These are phyloP conservation scores for Heliconius hortense DNA, from an alignment of 2,888 invertebrate genomes.

Conservation along the genomic window DNA sequence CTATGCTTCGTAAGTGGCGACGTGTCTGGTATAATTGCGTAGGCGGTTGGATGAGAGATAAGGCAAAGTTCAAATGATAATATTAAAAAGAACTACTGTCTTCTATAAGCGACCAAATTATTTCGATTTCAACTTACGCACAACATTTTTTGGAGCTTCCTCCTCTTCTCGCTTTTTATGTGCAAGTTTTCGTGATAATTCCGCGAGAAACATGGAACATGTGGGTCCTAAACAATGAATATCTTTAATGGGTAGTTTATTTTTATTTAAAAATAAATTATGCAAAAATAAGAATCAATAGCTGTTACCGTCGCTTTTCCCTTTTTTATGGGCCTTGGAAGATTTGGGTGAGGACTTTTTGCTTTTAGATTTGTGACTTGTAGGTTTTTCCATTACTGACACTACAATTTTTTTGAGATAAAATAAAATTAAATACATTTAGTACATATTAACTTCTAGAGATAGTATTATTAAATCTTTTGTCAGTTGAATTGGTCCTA, in stretches of 20 bases:
- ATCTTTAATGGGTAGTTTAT: too few species aligned
- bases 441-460: background rate
- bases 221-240: slow-evolving; percentile 57
- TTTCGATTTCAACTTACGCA: slow-evolving; percentile 59
- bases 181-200: slow-evolving; percentile 64
- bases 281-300: background rate
- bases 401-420: slow-evolving; percentile 34
- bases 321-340: slow-evolving; percentile 63
- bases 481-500: background rate
- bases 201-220: slow-evolving; percentile 72
- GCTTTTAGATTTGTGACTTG: slow-evolving; percentile 61
- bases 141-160: slow-evolving; percentile 59
- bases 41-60: background rate
- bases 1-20: slow-evolving; percentile 6
- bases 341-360: slow-evolving; percentile 61
- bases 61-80: background rate
- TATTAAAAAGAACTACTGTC: background rate
- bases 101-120: too few species aligned
- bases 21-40: slow-evolving; percentile 4
- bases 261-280: background rate
- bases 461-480: background rate
- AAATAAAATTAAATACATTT: background rate
- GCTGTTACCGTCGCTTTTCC: slow-evolving; percentile 62
- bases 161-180: slow-evolving; percentile 60
- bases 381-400: slow-evolving; percentile 64